Evolutionary conservation across 2,797 vertebrate species (phyloP).

Genomic region (Crax fasciolata): DNA sequence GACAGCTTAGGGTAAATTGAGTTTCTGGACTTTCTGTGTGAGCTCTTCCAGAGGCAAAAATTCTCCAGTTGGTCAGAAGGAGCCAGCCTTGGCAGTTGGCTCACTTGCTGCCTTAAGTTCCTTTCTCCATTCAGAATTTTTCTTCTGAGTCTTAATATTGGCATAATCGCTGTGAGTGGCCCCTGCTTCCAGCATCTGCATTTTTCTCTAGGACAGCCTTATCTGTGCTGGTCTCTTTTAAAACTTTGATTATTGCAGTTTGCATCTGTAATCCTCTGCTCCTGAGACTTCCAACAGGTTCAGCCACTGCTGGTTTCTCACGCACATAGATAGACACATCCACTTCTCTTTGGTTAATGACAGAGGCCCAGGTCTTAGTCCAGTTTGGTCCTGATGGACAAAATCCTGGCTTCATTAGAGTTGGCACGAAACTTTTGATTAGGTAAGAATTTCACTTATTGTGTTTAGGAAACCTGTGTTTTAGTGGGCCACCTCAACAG

Average conservation of each 20-base stretch:
- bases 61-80: background rate
- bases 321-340: background rate
- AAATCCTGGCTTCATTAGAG: background rate
- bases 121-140: background rate
- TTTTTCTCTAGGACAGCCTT: background rate
- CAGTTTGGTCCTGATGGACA: background rate
- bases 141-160: background rate
- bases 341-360: background rate
- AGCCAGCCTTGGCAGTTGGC: background rate
- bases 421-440: background rate
- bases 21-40: background rate
- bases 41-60: background rate
- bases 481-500: background rate
- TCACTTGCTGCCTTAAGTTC: background rate
- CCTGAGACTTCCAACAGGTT: background rate
- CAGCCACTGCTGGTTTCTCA: background rate
- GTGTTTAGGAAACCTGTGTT: background rate
- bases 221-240: background rate
- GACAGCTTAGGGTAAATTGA: background rate
- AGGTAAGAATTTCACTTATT: background rate
- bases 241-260: background rate
- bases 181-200: background rate
- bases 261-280: background rate
- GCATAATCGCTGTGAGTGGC: rapidly evolving
- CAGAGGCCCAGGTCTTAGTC: background rate